phyloP scores from a whole-genome alignment of 2,888 invertebrate genomes.

The Tineola bisselliella region DNA sequence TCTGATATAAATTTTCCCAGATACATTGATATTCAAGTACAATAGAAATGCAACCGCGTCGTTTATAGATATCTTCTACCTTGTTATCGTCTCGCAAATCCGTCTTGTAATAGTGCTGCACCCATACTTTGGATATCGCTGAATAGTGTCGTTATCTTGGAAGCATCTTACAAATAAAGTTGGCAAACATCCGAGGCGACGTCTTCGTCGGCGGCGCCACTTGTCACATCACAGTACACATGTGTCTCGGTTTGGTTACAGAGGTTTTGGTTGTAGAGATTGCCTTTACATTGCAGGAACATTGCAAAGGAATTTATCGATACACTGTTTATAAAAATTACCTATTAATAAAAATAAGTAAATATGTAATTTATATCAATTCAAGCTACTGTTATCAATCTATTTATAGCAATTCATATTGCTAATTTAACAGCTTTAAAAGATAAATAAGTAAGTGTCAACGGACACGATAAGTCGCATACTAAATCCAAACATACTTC shows the following conservation, averaged over 20 bases:
- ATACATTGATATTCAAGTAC: background rate
- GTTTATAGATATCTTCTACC: constrained; percentile 2
- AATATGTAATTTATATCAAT: too few species aligned
- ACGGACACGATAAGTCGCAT: too few species aligned
- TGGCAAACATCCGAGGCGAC: constrained; percentile 33
- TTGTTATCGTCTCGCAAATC: constrained; percentile 12
- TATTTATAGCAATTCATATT: too few species aligned
- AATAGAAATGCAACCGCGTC: constrained; percentile 8
- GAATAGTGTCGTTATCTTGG: constrained; percentile 12
- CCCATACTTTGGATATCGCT: constrained; percentile 10
- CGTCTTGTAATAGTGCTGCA: constrained; percentile 8
- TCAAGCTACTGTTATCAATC: too few species aligned
- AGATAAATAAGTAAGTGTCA: too few species aligned
- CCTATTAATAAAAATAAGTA: too few species aligned
- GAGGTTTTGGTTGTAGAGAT: constrained; percentile 12
- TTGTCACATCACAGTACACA: constrained; percentile 28
- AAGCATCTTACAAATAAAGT: constrained; percentile 28
- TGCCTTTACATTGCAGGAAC: background rate
- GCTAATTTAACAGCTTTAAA: too few species aligned
- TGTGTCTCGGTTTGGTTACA: constrained; percentile 19
- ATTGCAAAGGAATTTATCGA: background rate
- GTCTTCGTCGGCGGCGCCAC: constrained; percentile 22
- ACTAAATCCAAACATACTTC: too few species aligned
- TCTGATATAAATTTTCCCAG: background rate
- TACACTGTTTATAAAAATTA: background rate